phyloP scores from a whole-genome alignment of 2,888 invertebrate genomes.

The Pimpla rufipes region DNA sequence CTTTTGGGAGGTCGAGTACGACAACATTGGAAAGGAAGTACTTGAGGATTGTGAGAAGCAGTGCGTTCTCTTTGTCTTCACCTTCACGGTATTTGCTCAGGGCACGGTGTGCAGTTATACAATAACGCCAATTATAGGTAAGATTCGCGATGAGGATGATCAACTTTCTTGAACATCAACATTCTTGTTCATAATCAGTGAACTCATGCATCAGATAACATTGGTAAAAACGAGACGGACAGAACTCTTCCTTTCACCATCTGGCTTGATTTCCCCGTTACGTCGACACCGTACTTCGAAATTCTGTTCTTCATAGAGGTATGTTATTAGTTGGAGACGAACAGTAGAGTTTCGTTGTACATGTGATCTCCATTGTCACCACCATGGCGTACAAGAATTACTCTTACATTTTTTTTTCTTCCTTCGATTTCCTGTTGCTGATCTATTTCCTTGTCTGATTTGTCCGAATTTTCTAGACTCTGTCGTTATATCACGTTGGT shows the following conservation, averaged over 20 bases:
- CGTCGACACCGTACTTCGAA: conserved; percentile 74
- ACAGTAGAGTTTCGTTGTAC: too few species aligned
- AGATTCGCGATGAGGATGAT: conserved; percentile 5
- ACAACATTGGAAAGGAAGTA: conserved; percentile 54
- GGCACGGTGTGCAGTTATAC: conserved; percentile 66
- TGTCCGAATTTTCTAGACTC: conserved; percentile 19
- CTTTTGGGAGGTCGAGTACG: conserved; percentile 65
- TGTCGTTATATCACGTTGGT: conserved; percentile 68
- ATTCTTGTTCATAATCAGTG: neutral
- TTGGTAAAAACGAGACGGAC: conserved; percentile 71
- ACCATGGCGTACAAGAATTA: neutral
- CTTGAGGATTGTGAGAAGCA: conserved; percentile 61
- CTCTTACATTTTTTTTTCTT: too few species aligned
- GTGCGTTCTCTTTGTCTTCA: conserved; percentile 61
- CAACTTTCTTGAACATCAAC: neutral
- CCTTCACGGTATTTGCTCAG: conserved; percentile 61
- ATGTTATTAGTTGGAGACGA: neutral
- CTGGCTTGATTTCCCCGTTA: conserved; percentile 70
- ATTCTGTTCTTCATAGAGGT: conserved; percentile 68
- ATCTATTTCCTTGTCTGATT: too few species aligned
- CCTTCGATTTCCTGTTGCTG: too few species aligned
- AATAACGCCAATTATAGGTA: conserved; percentile 67
- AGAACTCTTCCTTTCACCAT: conserved; percentile 74
- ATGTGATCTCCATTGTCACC: too few species aligned
- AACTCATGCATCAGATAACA: conserved; percentile 62